Evolutionary conservation across 2,113 vertebrate genomes (phyloP).

Genomic region (Chaetodon auriga): DNA sequence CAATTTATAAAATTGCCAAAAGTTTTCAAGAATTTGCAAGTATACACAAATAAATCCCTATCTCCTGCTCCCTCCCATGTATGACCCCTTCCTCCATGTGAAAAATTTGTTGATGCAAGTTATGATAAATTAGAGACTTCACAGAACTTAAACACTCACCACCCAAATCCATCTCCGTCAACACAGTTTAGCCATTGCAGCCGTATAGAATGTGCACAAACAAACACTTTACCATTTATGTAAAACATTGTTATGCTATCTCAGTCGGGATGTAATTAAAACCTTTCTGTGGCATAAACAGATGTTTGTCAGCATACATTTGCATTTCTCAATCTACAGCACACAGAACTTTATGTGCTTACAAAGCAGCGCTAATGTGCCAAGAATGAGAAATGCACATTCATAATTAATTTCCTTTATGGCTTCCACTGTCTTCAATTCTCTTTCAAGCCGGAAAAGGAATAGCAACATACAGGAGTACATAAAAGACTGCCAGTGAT

Average conservation of each 20-base stretch:
- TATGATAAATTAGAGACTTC: slow-evolving; percentile 31
- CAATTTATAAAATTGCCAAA: background rate
- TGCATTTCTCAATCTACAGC: background rate
- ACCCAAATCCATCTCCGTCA: slow-evolving; percentile 12
- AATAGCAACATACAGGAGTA: background rate
- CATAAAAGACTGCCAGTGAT: background rate
- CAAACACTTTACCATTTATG: background rate
- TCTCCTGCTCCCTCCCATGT: background rate
- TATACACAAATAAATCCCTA: slow-evolving; percentile 25
- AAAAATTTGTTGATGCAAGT: slow-evolving; percentile 20
- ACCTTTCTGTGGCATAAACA: background rate
- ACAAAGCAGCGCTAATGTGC: background rate
- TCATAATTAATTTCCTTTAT: background rate
- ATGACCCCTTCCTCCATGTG: background rate
- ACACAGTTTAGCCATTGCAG: background rate
- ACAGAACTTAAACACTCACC: slow-evolving; percentile 22
- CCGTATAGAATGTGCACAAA: background rate
- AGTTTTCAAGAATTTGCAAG: background rate
- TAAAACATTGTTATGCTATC: background rate
- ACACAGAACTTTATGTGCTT: background rate
- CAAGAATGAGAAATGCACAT: background rate
- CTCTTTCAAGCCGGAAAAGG: too few relatives aligned
- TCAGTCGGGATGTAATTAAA: slow-evolving; percentile 3
- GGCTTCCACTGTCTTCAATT: background rate
- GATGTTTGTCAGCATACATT: slow-evolving; percentile 4